Conservation (phyloP, 1,140 invertebrate species). For the Drosophila seguyi region DNA sequence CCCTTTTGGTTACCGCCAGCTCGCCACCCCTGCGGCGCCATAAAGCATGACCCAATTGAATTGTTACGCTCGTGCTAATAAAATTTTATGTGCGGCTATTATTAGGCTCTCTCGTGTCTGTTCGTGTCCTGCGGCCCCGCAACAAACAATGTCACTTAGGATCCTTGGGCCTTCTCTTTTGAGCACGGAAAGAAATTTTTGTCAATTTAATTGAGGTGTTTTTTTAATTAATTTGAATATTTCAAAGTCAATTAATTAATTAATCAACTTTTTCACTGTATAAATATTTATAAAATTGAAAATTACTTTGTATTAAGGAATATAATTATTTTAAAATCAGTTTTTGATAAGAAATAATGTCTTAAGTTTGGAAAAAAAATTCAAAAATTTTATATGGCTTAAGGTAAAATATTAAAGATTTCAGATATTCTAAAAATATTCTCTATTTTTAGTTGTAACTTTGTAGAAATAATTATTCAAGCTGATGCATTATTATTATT, state of each 20-base stretch:
- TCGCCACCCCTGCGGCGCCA: conserved; percentile 46
- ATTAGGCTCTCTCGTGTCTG: conserved; percentile 67
- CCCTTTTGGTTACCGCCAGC: not conserved
- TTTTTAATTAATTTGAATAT: no score
- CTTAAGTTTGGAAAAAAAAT: not conserved
- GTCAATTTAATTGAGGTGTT: no score
- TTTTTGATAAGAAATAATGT: not conserved
- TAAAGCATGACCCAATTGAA: conserved; percentile 82
- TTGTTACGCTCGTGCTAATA: conserved; percentile 77
- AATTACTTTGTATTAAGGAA: not conserved
- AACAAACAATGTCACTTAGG: conserved; percentile 52
- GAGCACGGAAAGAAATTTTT: conserved; percentile 3
- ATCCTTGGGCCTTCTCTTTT: conserved; percentile 12
- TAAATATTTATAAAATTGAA: not conserved
- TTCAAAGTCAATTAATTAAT: not conserved
- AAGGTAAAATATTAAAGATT: not conserved
- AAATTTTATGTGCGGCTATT: conserved; percentile 81
- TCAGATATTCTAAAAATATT: no score
- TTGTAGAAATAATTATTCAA: no score
- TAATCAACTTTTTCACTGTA: not conserved
- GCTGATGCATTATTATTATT: no score
- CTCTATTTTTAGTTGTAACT: no score
- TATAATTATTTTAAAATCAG: not conserved
- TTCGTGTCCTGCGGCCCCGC: conserved; percentile 31
- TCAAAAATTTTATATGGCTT: not conserved